Evolutionary conservation across 2,113 vertebrate genomes (phyloP), one percentile per base, ranked within the genome.

Genomic region (Bothrops jararaca): DNA sequence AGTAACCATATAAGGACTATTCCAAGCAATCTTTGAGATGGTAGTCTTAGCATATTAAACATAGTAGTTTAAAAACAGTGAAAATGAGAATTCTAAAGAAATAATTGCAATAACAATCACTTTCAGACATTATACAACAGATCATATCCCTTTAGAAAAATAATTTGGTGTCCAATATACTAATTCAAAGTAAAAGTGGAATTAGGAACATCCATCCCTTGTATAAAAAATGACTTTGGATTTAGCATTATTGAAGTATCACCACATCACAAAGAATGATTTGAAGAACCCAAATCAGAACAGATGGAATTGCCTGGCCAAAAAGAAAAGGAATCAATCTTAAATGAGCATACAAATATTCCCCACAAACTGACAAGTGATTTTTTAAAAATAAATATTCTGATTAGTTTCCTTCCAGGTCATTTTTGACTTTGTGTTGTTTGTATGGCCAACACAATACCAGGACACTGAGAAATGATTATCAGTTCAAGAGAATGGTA

Each of bases 261-360:
- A 80, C 34, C 34, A 80, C 22, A 80, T 80, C 39, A 80, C 74
- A 80, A 80, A 80, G 74, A 42, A 80, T 80, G 34, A 22, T 29
- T 91, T 64, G 39, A 74, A 91, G 96, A 93, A 23, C 0, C 9
- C 91, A 58, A 91, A 90, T 42, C 80, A 93, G 94, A 94, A 93
- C 34, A 48, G 6, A 85, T n/a, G 26, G 45, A 39, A 85, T 20
- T 90, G 4, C 60, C 15, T 42, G 86, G 8, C 45, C 54, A 88
- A 29, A 94, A 48, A 86, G 45, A 91, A 53, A 52, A 54, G 89
- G 94, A 89, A 85, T 29, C 89, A 23, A 8, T 4, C 54, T 4
- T 93, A 18, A 45, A 42, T 45, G 13, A 90, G 3, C 34, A 1
- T 90, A 86, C 54, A 64, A 92, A 91, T 90, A 29, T 54, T n/a